A percentile compares a stretch with the other conserved stretches of the same genome.
phyloP scores from a whole-genome alignment of 2,888 invertebrate species.

The Choreutis nemorana region DNA sequence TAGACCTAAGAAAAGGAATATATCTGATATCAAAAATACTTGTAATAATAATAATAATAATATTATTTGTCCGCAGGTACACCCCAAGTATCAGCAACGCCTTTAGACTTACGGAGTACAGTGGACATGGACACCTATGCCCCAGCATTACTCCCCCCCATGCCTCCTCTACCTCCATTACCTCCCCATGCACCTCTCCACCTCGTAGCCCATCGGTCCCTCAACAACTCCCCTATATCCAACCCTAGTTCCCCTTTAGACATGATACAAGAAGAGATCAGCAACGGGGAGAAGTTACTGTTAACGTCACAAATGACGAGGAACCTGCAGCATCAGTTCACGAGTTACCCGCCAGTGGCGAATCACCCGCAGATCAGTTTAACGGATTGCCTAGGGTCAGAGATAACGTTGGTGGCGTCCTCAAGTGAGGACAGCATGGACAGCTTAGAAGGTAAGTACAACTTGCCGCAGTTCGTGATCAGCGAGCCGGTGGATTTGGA shows the following conservation, averaged over 20 bases:
- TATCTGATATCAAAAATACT: too few relatives aligned
- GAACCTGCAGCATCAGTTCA: conserved; percentile 27
- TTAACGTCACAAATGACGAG: conserved; percentile 28
- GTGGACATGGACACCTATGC: conserved; percentile 65
- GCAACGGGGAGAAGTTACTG: conserved; percentile 32
- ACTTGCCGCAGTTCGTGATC: conserved; percentile 72
- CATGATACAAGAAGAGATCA: conserved; percentile 76
- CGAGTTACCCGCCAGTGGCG: conserved; percentile 22
- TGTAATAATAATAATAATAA: too few relatives aligned
- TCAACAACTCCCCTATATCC: conserved; percentile 70
- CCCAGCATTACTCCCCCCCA: too few relatives aligned
- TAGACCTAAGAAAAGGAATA: too few relatives aligned
- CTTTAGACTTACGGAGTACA: conserved; percentile 59
- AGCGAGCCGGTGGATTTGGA: conserved; percentile 74
- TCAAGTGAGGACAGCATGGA: conserved; percentile 78
- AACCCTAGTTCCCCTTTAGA: conserved; percentile 75
- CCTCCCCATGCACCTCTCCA: conserved; percentile 55
- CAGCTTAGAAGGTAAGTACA: conserved; percentile 67
- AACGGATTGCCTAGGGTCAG: conserved; percentile 89
- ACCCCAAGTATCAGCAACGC: conserved; percentile 66
- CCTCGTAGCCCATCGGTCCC: conserved; percentile 57
- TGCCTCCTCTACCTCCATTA: conserved; percentile 33
- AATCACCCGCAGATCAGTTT: conserved; percentile 88
- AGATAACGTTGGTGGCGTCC: conserved; percentile 80
- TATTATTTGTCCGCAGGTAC: too few relatives aligned